A percentile compares a stretch with the other conserved stretches of the same genome.
Conservation (phyloP, 2,797 vertebrate species). For the Orestias chungarensis region DNA sequence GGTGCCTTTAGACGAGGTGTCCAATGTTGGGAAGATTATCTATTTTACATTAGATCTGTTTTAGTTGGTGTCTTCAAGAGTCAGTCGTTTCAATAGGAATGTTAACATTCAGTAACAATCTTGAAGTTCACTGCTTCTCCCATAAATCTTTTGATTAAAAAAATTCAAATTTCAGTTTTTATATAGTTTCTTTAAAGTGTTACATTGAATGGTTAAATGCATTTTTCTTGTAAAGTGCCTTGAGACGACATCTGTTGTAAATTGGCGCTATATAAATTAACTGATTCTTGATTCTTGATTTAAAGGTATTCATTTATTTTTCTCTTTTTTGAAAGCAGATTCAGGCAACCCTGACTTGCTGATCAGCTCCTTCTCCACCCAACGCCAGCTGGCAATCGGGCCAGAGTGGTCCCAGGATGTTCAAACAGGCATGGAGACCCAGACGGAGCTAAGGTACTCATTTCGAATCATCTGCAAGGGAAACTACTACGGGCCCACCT, state of each 20-base stretch:
- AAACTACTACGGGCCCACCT: slow-evolving; percentile 97
- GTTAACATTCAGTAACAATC: not conserved
- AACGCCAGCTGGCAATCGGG: slow-evolving; percentile 88
- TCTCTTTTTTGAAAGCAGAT: slow-evolving; percentile 69
- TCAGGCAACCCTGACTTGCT: slow-evolving; percentile 83
- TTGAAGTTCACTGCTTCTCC: not conserved
- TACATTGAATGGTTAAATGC: too few relatives aligned
- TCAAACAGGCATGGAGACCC: slow-evolving; percentile 73
- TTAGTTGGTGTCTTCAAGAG: too few relatives aligned
- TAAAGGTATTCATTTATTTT: not conserved
- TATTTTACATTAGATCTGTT: too few relatives aligned
- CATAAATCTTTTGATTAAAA: not conserved
- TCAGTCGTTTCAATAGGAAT: not conserved
- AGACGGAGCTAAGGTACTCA: slow-evolving; percentile 91
- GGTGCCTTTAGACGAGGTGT: not conserved
- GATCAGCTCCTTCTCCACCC: slow-evolving; percentile 91
- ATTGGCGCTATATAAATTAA: too few relatives aligned
- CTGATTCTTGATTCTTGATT: too few relatives aligned
- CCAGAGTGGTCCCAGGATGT: slow-evolving; percentile 86
- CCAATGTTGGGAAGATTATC: not conserved
- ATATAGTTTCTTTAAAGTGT: too few relatives aligned
- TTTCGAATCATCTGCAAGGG: slow-evolving; percentile 98
- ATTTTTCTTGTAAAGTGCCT: too few relatives aligned
- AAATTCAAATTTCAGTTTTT: too few relatives aligned
- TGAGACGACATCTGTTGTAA: too few relatives aligned